Evolutionary conservation across 1,140 invertebrate species (phyloP).

Genomic region (Oscheius sp.): DNA sequence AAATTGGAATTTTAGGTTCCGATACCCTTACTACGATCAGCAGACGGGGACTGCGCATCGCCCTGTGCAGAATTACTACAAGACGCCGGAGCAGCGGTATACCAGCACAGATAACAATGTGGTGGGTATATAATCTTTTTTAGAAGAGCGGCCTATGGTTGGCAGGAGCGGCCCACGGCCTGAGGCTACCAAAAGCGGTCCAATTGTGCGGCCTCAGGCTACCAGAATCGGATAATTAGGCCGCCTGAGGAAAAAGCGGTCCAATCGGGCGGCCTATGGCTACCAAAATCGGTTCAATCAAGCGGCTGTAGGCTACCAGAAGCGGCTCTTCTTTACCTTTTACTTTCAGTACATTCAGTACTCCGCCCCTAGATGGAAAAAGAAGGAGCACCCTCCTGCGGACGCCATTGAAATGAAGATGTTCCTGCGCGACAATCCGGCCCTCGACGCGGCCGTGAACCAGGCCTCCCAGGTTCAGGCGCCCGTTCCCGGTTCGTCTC

Average conservation of each 20-base stretch:
- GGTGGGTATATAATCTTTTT: slow-evolving; percentile 20
- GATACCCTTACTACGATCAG: slow-evolving; percentile 26
- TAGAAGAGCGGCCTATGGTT: background rate
- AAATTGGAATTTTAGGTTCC: background rate
- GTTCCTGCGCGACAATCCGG: slow-evolving; percentile 46
- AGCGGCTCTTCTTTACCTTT: background rate
- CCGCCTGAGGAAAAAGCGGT: background rate
- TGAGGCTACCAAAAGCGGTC: background rate
- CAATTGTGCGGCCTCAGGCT: too few species aligned
- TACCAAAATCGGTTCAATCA: too few species aligned
- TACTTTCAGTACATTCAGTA: slow-evolving; percentile 26
- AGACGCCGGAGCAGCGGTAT: slow-evolving; percentile 42
- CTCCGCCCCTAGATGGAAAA: slow-evolving; percentile 24
- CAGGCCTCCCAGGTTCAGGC: background rate
- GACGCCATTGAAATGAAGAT: slow-evolving; percentile 54
- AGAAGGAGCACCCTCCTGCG: slow-evolving; percentile 28
- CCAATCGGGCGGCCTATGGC: background rate
- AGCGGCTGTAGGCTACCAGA: background rate
- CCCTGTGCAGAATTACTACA: slow-evolving; percentile 44
- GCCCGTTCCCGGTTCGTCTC: background rate
- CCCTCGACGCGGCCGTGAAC: slow-evolving; percentile 40
- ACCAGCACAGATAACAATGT: slow-evolving; percentile 39
- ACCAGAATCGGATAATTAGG: background rate
- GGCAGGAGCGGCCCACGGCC: background rate
- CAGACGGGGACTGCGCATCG: slow-evolving; percentile 50